Percentiles rank a stretch among this genome's conserved stretches.
Conservation (phyloP, 2,113 vertebrate species). For the Tinamus guttatus region DNA sequence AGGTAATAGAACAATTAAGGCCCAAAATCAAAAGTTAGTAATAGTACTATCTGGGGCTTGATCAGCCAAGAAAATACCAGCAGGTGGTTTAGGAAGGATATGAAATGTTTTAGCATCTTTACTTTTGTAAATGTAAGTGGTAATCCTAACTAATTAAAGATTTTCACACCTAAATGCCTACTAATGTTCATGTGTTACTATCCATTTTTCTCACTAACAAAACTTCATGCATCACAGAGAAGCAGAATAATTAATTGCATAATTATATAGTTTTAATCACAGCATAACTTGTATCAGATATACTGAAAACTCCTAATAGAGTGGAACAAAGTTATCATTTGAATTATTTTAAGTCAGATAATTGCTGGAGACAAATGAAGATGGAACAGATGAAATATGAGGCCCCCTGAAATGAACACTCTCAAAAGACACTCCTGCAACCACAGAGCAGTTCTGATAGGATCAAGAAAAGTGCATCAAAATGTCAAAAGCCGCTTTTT, state of each 20-base stretch:
- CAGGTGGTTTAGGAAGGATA: background rate
- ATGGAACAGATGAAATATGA: background rate
- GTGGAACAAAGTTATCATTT: background rate
- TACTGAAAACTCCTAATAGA: background rate
- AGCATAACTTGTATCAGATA: background rate
- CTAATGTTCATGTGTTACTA: background rate
- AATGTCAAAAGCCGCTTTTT: background rate
- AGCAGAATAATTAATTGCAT: background rate
- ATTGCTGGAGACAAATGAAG: background rate
- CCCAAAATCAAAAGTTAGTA: background rate
- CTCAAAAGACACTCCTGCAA: background rate
- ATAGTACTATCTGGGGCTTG: background rate
- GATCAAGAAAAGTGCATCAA: background rate
- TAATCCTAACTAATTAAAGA: background rate
- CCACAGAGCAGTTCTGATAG: background rate
- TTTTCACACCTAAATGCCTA: background rate
- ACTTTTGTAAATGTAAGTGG: background rate
- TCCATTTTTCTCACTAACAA: background rate
- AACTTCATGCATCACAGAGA: background rate
- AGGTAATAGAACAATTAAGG: background rate
- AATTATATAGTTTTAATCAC: background rate
- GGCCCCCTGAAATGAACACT: background rate
- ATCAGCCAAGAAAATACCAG: background rate
- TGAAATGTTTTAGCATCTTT: background rate
- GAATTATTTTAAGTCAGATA: background rate